Conservation (phyloP, 30 jellyfish, hydroid and myxozoan species). For the Catostylus mosaicus region DNA sequence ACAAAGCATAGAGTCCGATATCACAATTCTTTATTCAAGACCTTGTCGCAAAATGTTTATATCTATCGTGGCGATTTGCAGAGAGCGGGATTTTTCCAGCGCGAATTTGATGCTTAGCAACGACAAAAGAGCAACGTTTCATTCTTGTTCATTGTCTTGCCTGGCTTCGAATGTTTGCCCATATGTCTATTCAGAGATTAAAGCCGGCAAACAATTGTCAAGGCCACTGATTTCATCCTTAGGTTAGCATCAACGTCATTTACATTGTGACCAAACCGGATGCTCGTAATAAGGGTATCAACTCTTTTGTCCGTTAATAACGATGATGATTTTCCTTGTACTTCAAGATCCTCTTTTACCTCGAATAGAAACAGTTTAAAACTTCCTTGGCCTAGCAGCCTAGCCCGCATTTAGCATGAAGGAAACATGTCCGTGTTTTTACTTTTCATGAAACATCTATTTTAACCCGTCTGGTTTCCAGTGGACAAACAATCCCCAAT, state of each 20-base stretch:
- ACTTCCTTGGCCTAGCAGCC: background rate
- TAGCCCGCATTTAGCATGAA: background rate
- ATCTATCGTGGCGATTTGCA: too few relatives aligned
- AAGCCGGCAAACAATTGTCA: background rate
- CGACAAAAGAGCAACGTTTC: background rate
- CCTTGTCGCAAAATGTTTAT: background rate
- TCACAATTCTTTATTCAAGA: background rate
- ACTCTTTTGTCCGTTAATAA: background rate
- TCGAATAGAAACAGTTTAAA: background rate
- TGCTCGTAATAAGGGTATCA: background rate
- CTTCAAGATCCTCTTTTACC: background rate
- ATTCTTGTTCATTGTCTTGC: background rate
- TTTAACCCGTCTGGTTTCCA: background rate
- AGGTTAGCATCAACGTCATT: slow-evolving; percentile 5
- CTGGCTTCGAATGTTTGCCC: background rate
- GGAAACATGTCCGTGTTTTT: background rate
- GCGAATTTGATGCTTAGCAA: background rate
- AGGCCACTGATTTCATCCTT: background rate
- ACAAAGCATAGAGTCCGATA: background rate
- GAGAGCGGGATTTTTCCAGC: slow-evolving; percentile 1
- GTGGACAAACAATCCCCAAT: too few relatives aligned
- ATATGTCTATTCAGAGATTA: slow-evolving; percentile 11
- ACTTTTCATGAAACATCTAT: background rate
- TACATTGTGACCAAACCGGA: background rate
- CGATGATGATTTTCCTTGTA: background rate